A percentile compares a stretch with the other conserved stretches of the same genome.
These are phyloP conservation scores for Drosophila monieri DNA, from an alignment of 2,888 invertebrate species.

Conservation along the genomic window DNA sequence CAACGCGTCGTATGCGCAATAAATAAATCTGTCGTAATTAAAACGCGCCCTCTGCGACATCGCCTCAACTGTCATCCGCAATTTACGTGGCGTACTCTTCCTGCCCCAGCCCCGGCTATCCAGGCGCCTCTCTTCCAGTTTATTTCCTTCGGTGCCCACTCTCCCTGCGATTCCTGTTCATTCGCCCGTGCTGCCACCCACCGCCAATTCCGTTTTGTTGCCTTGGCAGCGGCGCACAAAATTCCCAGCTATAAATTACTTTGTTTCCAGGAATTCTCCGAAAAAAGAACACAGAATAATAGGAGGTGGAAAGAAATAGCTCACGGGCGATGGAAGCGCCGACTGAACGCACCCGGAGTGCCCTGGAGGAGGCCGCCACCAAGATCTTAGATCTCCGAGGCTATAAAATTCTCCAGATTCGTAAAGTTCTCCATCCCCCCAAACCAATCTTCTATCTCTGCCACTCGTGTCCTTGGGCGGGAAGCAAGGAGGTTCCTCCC, in stretches of 20 bases:
- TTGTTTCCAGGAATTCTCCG: conserved; percentile 67
- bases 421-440: too few relatives aligned
- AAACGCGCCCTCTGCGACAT: conserved; percentile 58
- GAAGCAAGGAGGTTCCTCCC: background rate
- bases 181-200: conserved; percentile 35
- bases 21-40: conserved; percentile 73
- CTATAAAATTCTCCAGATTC: background rate
- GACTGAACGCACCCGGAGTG: conserved; percentile 21
- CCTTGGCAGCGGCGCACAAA: conserved; percentile 52
- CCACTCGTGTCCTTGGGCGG: background rate
- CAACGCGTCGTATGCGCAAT: conserved; percentile 64
- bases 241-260: conserved; percentile 66
- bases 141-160: background rate
- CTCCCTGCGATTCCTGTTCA: conserved; percentile 23
- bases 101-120: background rate
- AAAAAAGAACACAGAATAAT: conserved; percentile 37
- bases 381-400: conserved; percentile 1
- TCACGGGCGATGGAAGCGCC: conserved; percentile 1
- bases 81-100: conserved; percentile 30
- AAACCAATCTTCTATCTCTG: conserved; percentile 11
- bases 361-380: conserved; percentile 10
- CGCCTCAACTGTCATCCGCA: conserved; percentile 38
- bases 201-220: conserved; percentile 39
- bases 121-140: background rate
- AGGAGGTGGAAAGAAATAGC: conserved; percentile 11